phyloP scores from a whole-genome alignment of 1,140 invertebrate species.

The Agrypnia vestita region DNA sequence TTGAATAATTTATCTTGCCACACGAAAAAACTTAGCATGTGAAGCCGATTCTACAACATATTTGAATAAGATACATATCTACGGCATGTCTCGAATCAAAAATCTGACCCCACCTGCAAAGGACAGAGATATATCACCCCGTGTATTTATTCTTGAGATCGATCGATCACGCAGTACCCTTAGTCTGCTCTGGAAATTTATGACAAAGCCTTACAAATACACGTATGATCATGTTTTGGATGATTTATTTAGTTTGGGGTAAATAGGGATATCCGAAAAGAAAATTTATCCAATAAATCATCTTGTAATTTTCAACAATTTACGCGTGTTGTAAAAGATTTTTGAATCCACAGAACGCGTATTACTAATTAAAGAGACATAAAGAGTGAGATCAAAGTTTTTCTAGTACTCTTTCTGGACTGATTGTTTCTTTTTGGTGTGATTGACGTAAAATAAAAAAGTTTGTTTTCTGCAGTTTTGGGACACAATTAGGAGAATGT shows the following conservation, averaged over 20 bases:
- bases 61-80: slow-evolving; percentile 40
- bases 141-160: slow-evolving; percentile 25
- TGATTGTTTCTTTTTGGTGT: no score
- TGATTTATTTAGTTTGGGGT: slow-evolving; percentile 12
- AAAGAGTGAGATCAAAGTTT: no score
- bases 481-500: no score
- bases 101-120: slow-evolving; percentile 32
- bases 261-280: slow-evolving; percentile 5
- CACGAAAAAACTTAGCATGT: slow-evolving; percentile 7
- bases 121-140: slow-evolving; percentile 35
- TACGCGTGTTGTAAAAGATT: no score
- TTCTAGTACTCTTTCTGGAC: no score
- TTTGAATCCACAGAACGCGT: no score
- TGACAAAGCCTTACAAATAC: slow-evolving; percentile 22
- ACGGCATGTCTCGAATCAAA: slow-evolving; percentile 39
- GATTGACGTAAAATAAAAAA: no score
- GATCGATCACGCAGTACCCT: slow-evolving; percentile 33
- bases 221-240: slow-evolving; percentile 2
- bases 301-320: no score
- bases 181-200: slow-evolving; percentile 18
- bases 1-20: slow-evolving; percentile 16
- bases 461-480: no score
- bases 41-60: slow-evolving; percentile 24
- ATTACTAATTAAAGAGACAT: no score
- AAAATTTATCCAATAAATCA: not conserved